Percentiles rank a stretch among this genome's conserved stretches.
Conservation (phyloP, 2,113 vertebrate genomes). For the Otocyon megalotis region DNA sequence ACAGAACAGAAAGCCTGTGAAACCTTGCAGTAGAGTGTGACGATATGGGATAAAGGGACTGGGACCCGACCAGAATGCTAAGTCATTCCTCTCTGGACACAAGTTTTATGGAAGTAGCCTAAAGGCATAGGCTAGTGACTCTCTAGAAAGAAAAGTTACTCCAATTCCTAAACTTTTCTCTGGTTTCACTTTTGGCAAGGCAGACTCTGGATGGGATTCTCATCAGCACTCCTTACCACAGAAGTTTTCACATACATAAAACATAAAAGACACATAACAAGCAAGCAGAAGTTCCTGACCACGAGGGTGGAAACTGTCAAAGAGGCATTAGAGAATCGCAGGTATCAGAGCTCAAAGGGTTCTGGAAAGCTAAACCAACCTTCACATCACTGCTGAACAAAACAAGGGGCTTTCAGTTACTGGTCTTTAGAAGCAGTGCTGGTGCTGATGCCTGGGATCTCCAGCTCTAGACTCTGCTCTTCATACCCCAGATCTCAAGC, state of each 20-base stretch:
- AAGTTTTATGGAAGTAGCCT: neutral
- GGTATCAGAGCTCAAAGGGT: neutral
- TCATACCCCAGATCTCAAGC: neutral
- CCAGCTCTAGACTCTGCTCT: neutral
- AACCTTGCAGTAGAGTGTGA: neutral
- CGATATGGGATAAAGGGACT: neutral
- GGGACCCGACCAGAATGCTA: neutral
- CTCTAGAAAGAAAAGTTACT: slow-evolving; percentile 11
- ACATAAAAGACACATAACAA: slow-evolving; percentile 30
- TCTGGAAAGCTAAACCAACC: neutral
- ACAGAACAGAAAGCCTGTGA: neutral
- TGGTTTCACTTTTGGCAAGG: slow-evolving; percentile 28
- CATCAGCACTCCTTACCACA: neutral
- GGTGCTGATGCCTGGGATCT: neutral
- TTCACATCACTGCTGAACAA: neutral
- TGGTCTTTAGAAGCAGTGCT: neutral
- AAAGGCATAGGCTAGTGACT: neutral
- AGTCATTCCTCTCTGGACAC: neutral
- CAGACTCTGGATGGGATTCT: neutral
- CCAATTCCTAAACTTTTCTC: neutral
- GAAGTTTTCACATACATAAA: neutral
- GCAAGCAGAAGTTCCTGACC: neutral
- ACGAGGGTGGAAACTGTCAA: neutral
- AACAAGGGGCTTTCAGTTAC: neutral
- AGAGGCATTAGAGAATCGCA: neutral